Evolutionary conservation across 2,113 vertebrate species (phyloP).

Genomic region (Glaucomys volans): DNA sequence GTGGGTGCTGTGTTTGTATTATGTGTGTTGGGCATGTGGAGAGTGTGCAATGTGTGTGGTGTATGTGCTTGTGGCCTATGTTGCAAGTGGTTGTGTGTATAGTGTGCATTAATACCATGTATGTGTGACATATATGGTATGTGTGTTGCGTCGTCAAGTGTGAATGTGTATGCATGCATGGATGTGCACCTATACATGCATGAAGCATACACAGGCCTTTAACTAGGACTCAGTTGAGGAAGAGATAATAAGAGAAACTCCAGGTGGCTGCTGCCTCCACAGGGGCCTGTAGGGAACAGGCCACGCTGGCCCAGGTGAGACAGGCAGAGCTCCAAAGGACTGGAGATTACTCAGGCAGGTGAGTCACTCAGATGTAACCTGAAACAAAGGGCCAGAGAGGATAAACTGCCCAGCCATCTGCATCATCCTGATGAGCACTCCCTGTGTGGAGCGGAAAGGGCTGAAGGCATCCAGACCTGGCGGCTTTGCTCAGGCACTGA

Average conservation of each 20-base stretch:
- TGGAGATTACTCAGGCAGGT: background rate
- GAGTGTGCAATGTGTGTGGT: background rate
- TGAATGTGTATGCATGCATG: background rate
- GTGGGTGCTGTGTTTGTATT: background rate
- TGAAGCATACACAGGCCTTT: background rate
- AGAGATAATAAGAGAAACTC: background rate
- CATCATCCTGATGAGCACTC: rapidly evolving
- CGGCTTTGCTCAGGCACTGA: background rate
- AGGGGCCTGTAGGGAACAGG: too few relatives aligned
- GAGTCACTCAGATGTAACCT: rapidly evolving
- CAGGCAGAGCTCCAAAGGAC: rapidly evolving
- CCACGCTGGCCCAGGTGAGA: background rate
- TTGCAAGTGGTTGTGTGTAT: too few relatives aligned
- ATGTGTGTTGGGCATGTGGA: too few relatives aligned
- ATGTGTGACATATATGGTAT: too few relatives aligned
- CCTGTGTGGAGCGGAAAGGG: rapidly evolving
- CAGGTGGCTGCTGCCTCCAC: background rate
- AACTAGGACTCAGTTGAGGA: background rate
- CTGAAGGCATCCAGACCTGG: background rate
- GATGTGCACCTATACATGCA: background rate
- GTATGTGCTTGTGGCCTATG: background rate
- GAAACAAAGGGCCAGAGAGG: background rate
- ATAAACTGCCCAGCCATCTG: background rate
- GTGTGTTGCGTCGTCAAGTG: background rate
- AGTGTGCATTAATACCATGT: background rate